phyloP scores from a whole-genome alignment of 2,888 invertebrate species.

The Labia minor region DNA sequence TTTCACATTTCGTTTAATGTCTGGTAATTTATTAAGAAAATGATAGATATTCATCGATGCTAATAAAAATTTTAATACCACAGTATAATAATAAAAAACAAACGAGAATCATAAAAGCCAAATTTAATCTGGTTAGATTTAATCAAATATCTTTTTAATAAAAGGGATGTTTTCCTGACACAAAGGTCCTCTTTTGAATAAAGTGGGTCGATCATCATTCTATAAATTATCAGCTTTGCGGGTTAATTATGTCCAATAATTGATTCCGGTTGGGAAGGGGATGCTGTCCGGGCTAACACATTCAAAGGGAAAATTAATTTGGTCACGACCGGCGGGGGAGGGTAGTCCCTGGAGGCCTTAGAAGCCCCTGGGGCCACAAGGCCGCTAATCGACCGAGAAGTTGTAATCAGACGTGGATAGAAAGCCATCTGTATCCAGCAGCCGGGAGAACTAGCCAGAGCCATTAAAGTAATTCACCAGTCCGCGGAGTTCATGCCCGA shows the following conservation, averaged over 20 bases:
- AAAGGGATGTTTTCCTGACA: too few relatives aligned
- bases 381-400: conserved; percentile 26
- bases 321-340: conserved; percentile 16
- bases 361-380: neutral
- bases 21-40: too few relatives aligned
- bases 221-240: conserved; percentile 13
- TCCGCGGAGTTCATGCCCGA: conserved; percentile 25
- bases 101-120: too few relatives aligned
- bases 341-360: conserved; percentile 13
- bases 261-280: neutral
- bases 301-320: conserved; percentile 20
- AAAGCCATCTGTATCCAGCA: conserved; percentile 21
- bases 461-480: conserved; percentile 25
- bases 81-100: too few relatives aligned
- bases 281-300: neutral
- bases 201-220: conserved; percentile 13
- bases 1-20: too few relatives aligned
- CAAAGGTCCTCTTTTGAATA: neutral
- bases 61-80: too few relatives aligned
- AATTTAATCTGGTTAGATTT: too few relatives aligned
- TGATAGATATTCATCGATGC: too few relatives aligned
- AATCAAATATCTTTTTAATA: too few relatives aligned
- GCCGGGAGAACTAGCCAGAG: conserved; percentile 25
- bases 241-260: conserved; percentile 13
- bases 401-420: conserved; percentile 26